Conservation (phyloP, 2,113 vertebrate species). For the Pangasianodon hypophthalmus region DNA sequence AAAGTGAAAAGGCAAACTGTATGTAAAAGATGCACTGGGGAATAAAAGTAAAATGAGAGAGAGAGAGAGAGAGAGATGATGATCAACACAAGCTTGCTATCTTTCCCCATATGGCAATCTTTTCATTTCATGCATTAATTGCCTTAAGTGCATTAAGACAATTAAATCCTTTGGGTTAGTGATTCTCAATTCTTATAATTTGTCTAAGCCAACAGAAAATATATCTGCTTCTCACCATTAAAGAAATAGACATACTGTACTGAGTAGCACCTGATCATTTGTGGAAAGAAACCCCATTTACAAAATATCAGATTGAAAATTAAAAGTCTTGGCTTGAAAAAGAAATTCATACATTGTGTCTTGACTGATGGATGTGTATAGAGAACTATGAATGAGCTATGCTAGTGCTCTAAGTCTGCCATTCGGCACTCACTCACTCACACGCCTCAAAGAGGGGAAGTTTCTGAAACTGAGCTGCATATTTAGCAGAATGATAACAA, state of each 20-base stretch:
- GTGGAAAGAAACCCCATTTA: background rate
- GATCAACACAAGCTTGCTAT: background rate
- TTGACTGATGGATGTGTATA: constrained; percentile 21
- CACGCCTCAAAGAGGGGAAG: background rate
- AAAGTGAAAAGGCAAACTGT: background rate
- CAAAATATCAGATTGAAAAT: background rate
- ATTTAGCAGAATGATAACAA: background rate
- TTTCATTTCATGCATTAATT: background rate
- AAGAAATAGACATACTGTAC: background rate
- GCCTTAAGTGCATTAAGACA: background rate
- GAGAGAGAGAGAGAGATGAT: constrained; percentile 3
- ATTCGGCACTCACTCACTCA: background rate
- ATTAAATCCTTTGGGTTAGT: background rate
- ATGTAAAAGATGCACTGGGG: constrained; percentile 18
- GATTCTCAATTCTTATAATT: background rate
- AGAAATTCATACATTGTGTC: background rate
- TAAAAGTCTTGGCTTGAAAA: background rate
- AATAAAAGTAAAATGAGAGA: background rate
- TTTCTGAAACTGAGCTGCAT: background rate
- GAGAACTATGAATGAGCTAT: background rate
- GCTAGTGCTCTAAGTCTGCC: background rate
- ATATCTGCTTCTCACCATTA: background rate
- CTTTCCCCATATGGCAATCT: background rate
- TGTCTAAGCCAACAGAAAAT: background rate
- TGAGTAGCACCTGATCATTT: background rate